phyloP scores from a whole-genome alignment of 1,140 invertebrate species.

The Eriosoma lanigerum region DNA sequence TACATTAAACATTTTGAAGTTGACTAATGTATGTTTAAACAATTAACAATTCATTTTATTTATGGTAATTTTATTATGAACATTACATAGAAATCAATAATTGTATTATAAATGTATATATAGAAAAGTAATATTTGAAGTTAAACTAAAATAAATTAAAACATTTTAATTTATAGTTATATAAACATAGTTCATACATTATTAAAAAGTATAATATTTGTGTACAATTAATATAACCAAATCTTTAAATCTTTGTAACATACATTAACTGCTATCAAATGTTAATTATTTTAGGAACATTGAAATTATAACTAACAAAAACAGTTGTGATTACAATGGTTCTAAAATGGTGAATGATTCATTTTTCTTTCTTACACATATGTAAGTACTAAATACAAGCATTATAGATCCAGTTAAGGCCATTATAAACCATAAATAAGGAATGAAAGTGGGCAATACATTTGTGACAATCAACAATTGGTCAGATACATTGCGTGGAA shows the following conservation, averaged over 20 bases:
- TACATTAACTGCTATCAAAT: background rate
- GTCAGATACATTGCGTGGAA: conserved; percentile 28
- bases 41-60: no score
- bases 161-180: background rate
- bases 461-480: conserved; percentile 31
- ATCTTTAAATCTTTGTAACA: no score
- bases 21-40: no score
- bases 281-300: background rate
- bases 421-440: conserved; percentile 36
- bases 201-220: no score
- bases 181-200: background rate
- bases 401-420: conserved; percentile 22
- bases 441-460: conserved; percentile 5
- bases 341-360: conserved; percentile 13
- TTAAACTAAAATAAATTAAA: background rate
- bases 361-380: conserved; percentile 22
- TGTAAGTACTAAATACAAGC: conserved; percentile 7
- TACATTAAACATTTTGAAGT: no score
- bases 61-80: no score
- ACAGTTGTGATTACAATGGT: background rate
- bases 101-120: no score
- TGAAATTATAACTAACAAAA: background rate
- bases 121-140: no score
- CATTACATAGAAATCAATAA: no score
- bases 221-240: no score